A percentile compares a stretch with the other conserved stretches of the same genome.
phyloP scores from a whole-genome alignment of 2,113 vertebrate genomes.

The Thryonomys swinderianus region DNA sequence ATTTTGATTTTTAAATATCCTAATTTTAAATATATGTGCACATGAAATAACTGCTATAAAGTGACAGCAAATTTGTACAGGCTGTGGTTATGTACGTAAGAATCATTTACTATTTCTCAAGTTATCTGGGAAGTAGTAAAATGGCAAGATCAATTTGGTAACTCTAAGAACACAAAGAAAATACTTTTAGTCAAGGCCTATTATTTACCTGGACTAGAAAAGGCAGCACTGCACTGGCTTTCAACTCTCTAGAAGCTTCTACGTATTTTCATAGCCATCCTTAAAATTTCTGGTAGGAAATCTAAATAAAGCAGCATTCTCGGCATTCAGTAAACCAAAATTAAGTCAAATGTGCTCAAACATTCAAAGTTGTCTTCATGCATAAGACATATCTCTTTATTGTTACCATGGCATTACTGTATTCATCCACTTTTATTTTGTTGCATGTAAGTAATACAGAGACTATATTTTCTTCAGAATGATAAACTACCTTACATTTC shows the following conservation, averaged over 20 bases:
- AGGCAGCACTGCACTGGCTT: conserved; percentile 59
- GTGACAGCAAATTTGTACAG: conserved; percentile 73
- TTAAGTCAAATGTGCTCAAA: conserved; percentile 56
- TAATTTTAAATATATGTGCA: conserved; percentile 75
- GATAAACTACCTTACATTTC: conserved; percentile 55
- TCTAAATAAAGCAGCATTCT: conserved; percentile 84
- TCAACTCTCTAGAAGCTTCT: conserved; percentile 67
- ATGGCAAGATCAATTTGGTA: conserved; percentile 60
- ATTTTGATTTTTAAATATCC: conserved; percentile 76
- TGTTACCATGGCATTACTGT: conserved; percentile 32
- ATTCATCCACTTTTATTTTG: conserved; percentile 46
- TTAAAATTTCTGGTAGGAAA: conserved; percentile 75
- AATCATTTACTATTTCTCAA: conserved; percentile 68
- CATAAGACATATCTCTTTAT: conserved; percentile 54
- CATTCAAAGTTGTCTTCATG: conserved; percentile 66
- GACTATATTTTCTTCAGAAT: conserved; percentile 44
- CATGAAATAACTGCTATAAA: conserved; percentile 79
- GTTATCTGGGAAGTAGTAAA: conserved; percentile 70
- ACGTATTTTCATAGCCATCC: conserved; percentile 81
- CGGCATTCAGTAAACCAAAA: conserved; percentile 80
- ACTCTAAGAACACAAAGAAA: conserved; percentile 61
- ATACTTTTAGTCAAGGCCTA: conserved; percentile 52
- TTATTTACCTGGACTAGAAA: conserved; percentile 53
- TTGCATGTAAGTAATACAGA: conserved; percentile 56
- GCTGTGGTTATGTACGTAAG: conserved; percentile 64